Percentiles rank a stretch among this genome's conserved stretches.
phyloP scores from a whole-genome alignment of 2,113 vertebrate genomes.

The Bos taurus region DNA sequence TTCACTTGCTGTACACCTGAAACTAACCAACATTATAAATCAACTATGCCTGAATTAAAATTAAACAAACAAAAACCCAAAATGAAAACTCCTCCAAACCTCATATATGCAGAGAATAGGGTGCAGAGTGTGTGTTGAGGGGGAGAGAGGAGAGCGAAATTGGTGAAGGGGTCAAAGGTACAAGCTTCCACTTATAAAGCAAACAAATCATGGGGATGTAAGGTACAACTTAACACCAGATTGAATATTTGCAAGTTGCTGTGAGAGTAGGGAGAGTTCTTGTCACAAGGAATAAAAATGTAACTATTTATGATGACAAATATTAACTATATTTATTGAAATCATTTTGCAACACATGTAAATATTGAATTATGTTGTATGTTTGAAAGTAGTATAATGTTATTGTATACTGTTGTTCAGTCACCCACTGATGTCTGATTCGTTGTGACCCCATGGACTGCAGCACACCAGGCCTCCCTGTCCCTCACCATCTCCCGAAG shows the following conservation, averaged over 20 bases:
- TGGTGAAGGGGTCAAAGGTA: not conserved
- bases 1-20: not conserved
- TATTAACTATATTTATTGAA: not conserved
- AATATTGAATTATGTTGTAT: not conserved
- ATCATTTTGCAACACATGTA: not conserved
- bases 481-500: not conserved
- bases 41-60: not conserved
- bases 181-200: not conserved
- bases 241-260: not conserved
- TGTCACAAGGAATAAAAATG: not conserved
- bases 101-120: not conserved
- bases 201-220: not conserved
- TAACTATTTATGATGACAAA: not conserved
- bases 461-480: not conserved
- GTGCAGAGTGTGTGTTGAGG: accelerated
- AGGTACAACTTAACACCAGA: not conserved
- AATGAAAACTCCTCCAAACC: not conserved
- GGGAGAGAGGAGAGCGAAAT: not conserved
- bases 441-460: not conserved
- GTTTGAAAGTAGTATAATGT: not conserved
- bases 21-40: not conserved
- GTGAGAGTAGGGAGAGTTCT: not conserved
- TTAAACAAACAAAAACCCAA: not conserved
- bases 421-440: not conserved
- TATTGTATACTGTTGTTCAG: not conserved